Base-by-base conservation (phyloP, 2,797 vertebrate genomes). In the Acipenser transmontanus region DNA sequence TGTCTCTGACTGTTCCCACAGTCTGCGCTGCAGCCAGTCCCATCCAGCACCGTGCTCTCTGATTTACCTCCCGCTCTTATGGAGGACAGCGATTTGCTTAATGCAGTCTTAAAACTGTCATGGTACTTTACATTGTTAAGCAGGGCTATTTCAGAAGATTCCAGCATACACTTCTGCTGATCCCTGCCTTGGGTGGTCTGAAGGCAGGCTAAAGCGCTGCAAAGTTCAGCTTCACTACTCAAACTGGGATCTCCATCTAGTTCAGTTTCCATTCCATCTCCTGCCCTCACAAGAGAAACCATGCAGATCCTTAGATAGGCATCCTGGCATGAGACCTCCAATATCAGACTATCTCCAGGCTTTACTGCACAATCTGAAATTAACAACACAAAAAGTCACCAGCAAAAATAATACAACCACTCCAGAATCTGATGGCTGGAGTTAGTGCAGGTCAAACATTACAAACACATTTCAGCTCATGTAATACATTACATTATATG, bases 251-350 rank as follows among this genome's bases (percentile, higher is more conserved):
- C 68, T 64, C 8, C 66, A 0, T 65, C 34, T 65, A 14, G 51
- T 63, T 59, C 72, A 70, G 59, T 69, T 34, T 64, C 86, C 87
- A 78, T 80, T 85, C 61, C 34, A 54, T 71, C 76, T 14, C 84
- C 84, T 0, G 71, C 81, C 77, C 84, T 79, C 63, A 80, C 69
- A 66, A 92, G 71, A 6, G 82, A 88, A 17, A 95, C 76, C 13
- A 85, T 90, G 82, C 93, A 88, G 63, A 99, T 89, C 74, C 94
- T 91, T 81, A 99, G 79, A 78, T 93, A 99, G 76, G 91, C 88
- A 1, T 98, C 95, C 51, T 85, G 85, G 76, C 95, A 98, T 75
- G 93, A 95, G 71, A 95, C 88, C 71, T 97, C 95, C 68, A 99
- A 87, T n/a, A 85, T 71, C 70, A 99, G 85, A 63, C 80, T 78